Evolutionary conservation across 2,113 vertebrate species (phyloP), one percentile per base, ranked within the genome.

Genomic region (Uria lomvia): DNA sequence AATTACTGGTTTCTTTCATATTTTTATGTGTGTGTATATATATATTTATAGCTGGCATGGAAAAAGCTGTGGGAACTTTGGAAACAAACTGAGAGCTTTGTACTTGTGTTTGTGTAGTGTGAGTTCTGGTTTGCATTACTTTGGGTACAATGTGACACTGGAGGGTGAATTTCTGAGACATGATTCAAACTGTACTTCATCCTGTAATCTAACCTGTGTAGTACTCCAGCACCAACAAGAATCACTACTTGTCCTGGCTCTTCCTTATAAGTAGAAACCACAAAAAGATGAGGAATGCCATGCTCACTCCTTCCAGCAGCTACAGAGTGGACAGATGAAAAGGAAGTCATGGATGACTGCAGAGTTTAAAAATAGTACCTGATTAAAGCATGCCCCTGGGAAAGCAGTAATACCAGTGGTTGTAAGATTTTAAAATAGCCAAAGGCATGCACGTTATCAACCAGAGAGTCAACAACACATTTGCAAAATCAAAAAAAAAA

Each of bases 111-210:
- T 74, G 40, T 76, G 40, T 38, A 92, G 34, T 34, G 16, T 36
- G 62, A 85, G 60, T 23, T 93, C 96, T 96, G 96, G 77, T 95
- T 96, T 88, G 58, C 58, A 86, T 96, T 95, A 96, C 60, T n/a
- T 91, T 0, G 27, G 86, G 81, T 91, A 93, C 90, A 85, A 40
- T 90, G 47, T 75, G 84, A 95, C 84, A 91, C 77, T 65, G 76
- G 36, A 94, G 87, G 50, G 71, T 86, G 81, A 93, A 91, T 93
- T 94, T 97, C 94, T 95, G 82, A 94, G 82, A 29, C 78, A 40
- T 94, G 94, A 96, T 82, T 95, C 85, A 93, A 24, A 77, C 78
- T 71, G 50, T 79, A 53, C 59, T 88, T 88, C 71, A 83, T 65
- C 78, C 85, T 88, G 71, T 90, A 92, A 86, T 80, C 81, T 73